Conservation (phyloP, 1,140 invertebrate genomes). For the Lasioglossum baleicum region DNA sequence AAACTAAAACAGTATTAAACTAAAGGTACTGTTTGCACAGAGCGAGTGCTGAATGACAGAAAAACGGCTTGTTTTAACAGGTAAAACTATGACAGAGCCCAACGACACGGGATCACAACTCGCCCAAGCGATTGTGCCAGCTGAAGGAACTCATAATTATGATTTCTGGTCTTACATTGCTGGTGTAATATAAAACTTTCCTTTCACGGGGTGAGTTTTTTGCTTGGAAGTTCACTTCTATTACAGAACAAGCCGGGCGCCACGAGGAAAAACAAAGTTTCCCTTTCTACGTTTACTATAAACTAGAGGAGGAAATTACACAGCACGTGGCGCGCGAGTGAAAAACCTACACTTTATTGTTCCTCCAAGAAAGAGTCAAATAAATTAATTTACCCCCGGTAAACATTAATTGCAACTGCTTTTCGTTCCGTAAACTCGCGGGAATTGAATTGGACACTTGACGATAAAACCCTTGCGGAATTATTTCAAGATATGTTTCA, state of each 20-base stretch:
- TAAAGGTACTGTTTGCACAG: neutral
- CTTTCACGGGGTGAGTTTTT: conserved; percentile 38
- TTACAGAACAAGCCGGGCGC: conserved; percentile 35
- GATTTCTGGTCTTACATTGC: conserved; percentile 47
- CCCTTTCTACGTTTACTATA: conserved; percentile 47
- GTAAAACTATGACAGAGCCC: neutral
- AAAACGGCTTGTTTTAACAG: neutral
- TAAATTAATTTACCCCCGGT: conserved; percentile 34
- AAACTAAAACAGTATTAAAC: neutral
- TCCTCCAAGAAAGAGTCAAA: conserved; percentile 12
- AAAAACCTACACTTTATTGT: conserved; percentile 39
- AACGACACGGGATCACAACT: neutral
- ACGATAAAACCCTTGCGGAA: neutral
- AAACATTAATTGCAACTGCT: conserved; percentile 37
- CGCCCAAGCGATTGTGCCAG: neutral
- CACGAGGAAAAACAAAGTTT: conserved; percentile 47
- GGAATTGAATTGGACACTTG: conserved; percentile 6
- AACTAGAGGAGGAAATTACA: conserved; percentile 37
- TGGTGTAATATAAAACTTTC: conserved; percentile 50
- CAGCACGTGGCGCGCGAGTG: conserved; percentile 1
- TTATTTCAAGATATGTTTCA: neutral
- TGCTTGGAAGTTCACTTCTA: conserved; percentile 46
- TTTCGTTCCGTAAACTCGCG: neutral
- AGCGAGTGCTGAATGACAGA: neutral
- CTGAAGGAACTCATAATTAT: conserved; percentile 45